Conservation (phyloP, 2,888 invertebrate genomes). For the Euzophera pinguis region DNA sequence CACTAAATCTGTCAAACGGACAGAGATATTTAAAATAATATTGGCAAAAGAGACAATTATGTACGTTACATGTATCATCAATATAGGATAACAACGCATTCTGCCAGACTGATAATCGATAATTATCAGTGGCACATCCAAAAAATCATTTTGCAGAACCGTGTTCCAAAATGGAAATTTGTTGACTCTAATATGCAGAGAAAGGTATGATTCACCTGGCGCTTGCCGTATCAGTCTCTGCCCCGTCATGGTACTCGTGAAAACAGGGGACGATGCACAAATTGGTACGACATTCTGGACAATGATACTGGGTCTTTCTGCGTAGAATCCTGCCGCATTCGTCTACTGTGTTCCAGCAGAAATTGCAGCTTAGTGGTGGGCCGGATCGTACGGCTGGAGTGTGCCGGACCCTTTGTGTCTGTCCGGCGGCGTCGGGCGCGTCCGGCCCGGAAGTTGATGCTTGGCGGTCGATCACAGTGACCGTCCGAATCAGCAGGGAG, state of each 20-base stretch:
- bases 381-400: slow-evolving; percentile 91
- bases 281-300: slow-evolving; percentile 93
- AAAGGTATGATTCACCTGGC: slow-evolving; percentile 37
- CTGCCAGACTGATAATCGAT: background rate
- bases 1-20: background rate
- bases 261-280: slow-evolving; percentile 94
- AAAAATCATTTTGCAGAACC: background rate
- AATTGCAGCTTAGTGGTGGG: slow-evolving; percentile 92
- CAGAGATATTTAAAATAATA: background rate
- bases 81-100: background rate
- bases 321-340: slow-evolving; percentile 89
- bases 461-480: slow-evolving; percentile 40
- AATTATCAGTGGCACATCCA: background rate
- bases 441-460: slow-evolving; percentile 30
- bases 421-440: slow-evolving; percentile 23
- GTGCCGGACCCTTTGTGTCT: slow-evolving; percentile 83
- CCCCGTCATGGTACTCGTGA: slow-evolving; percentile 89
- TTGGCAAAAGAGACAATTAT: slow-evolving; percentile 1
- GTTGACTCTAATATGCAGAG: background rate
- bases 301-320: slow-evolving; percentile 93
- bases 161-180: background rate
- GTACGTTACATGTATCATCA: background rate
- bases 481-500: slow-evolving; percentile 48
- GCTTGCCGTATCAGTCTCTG: slow-evolving; percentile 36
- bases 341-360: slow-evolving; percentile 95